Conservation (phyloP, 37 sponge, comb jelly and placozoan genomes). For the Cladorhizidae sp. region DNA sequence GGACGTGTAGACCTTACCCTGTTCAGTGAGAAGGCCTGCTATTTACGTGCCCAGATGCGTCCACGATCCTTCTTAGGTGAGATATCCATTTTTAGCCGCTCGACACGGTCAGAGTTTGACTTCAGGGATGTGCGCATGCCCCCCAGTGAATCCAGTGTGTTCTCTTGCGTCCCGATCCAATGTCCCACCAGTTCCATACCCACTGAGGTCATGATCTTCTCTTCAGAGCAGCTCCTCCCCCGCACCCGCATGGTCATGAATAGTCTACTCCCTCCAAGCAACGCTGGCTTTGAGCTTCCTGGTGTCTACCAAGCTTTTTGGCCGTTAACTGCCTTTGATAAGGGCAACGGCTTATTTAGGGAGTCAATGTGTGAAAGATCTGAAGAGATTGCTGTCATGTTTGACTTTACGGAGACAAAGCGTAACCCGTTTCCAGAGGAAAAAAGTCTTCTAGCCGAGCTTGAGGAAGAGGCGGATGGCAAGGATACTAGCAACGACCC, state of each 20-base stretch:
- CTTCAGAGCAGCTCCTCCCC: background rate
- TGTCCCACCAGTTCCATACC: constrained; percentile 13
- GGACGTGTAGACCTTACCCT: constrained; percentile 18
- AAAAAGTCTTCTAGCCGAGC: background rate
- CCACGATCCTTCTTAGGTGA: background rate
- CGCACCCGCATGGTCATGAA: background rate
- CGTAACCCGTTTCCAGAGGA: background rate
- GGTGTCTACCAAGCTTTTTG: constrained; percentile 26
- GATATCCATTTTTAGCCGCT: constrained; percentile 11
- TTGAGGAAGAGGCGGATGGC: background rate
- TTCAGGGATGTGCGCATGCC: background rate
- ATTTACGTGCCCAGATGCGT: constrained; percentile 1
- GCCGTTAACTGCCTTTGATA: background rate
- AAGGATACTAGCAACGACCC: background rate
- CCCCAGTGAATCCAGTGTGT: background rate
- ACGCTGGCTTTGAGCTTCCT: background rate
- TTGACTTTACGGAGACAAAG: background rate
- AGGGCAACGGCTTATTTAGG: constrained; percentile 5
- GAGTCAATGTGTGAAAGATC: background rate
- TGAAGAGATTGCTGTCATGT: constrained; percentile 7
- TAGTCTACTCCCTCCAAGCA: constrained; percentile 2
- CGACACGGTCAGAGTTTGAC: constrained; percentile 8
- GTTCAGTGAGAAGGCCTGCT: constrained; percentile 36
- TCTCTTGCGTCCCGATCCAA: constrained; percentile 26
- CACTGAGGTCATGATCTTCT: constrained; percentile 18